Conservation (phyloP, 2,888 invertebrate species). For the Agrochola lychnidis region DNA sequence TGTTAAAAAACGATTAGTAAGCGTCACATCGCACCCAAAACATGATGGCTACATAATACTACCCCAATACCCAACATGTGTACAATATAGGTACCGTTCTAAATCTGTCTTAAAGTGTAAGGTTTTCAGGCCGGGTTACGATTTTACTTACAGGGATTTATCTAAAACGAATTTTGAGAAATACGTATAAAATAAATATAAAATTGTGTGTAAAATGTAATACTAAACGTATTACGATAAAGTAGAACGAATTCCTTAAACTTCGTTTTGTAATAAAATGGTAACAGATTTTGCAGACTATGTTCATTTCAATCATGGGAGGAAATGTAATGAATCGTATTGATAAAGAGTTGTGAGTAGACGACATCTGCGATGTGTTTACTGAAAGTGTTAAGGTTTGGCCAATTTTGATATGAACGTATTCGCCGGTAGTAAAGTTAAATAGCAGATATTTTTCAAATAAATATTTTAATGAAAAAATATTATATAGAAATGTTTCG, state of each 20-base stretch:
- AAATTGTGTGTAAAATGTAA: conserved; percentile 53
- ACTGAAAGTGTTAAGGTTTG: conserved; percentile 31
- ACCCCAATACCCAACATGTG: conserved; percentile 89
- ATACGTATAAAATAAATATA: conserved; percentile 61
- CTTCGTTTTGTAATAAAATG: conserved; percentile 63
- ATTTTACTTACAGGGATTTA: conserved; percentile 69
- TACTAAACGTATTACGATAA: conserved; percentile 49
- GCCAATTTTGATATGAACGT: conserved; percentile 67
- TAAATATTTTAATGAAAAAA: conserved; percentile 46
- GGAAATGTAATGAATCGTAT: conserved; percentile 21
- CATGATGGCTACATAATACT: conserved; percentile 85
- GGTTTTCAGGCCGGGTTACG: conserved; percentile 76
- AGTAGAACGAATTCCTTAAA: conserved; percentile 65
- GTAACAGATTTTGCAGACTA: conserved; percentile 53
- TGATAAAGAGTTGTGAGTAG: conserved; percentile 19
- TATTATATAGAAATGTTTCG: conserved; percentile 48
- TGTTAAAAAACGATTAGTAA: conserved; percentile 85
- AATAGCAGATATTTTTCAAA: conserved; percentile 60
- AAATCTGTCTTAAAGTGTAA: conserved; percentile 84
- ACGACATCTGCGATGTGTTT: conserved; percentile 7
- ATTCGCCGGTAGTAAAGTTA: conserved; percentile 52
- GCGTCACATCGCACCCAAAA: conserved; percentile 80
- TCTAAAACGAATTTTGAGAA: conserved; percentile 68
- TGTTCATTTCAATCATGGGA: conserved; percentile 65
- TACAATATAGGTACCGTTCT: conserved; percentile 82